These are phyloP conservation scores for Rhynchotus rufescens DNA, from an alignment of 2,797 vertebrate species.

Conservation along the genomic window DNA sequence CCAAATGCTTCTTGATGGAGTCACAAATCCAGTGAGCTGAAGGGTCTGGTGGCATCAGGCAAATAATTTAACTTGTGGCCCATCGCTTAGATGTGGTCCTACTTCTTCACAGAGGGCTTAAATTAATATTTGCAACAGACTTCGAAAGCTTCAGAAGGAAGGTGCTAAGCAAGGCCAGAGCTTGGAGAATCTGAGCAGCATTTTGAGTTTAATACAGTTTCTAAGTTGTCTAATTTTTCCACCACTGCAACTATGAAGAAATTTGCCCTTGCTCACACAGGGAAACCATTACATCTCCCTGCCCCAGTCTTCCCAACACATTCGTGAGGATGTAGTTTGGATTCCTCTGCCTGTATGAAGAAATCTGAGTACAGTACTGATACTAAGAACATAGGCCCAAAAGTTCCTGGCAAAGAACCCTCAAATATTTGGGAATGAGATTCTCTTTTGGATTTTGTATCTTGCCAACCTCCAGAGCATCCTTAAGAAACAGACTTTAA, in stretches of 20 bases:
- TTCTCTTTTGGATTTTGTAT: neutral
- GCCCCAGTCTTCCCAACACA: neutral
- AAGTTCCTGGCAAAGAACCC: neutral
- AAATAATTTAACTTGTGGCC: conserved; percentile 28
- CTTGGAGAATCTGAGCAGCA: neutral
- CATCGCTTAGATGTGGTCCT: conserved; percentile 47
- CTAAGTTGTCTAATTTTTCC: conserved; percentile 27
- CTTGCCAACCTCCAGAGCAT: conserved; percentile 7
- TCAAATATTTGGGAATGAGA: neutral
- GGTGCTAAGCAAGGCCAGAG: conserved; percentile 25
- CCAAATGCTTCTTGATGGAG: neutral
- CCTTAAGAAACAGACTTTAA: conserved; percentile 21
- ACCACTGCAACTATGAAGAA: neutral
- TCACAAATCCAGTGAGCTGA: conserved; percentile 3
- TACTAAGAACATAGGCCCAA: neutral
- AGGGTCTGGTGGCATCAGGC: conserved; percentile 21
- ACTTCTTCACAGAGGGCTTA: neutral
- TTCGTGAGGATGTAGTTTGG: neutral
- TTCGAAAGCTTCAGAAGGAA: conserved; percentile 19
- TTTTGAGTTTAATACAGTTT: neutral
- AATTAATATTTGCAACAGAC: conserved; percentile 51
- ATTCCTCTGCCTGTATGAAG: neutral
- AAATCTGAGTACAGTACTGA: neutral
- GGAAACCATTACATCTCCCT: neutral
- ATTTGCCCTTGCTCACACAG: neutral